Conservation (phyloP, 2,113 vertebrate genomes). For the Ranitomeya imitator region DNA sequence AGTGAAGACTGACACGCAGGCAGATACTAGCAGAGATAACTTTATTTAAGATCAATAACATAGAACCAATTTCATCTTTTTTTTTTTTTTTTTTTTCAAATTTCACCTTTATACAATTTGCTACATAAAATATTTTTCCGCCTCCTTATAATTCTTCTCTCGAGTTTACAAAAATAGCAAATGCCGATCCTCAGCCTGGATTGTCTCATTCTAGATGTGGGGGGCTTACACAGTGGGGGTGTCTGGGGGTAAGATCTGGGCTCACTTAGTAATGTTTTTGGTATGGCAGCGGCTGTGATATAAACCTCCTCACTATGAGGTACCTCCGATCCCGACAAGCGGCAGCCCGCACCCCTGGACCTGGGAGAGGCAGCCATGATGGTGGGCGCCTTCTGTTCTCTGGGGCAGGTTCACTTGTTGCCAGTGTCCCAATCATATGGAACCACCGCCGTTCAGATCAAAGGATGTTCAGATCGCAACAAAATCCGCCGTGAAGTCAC, state of each 20-base stretch:
- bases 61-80: constrained; percentile 35
- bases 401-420: no score
- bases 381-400: background rate
- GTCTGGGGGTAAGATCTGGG: background rate
- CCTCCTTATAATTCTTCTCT: constrained; percentile 53
- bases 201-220: constrained; percentile 36
- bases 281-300: background rate
- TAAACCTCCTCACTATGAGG: constrained; percentile 23
- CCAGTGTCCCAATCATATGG: no score
- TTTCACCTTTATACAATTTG: constrained; percentile 54
- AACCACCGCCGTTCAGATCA: no score
- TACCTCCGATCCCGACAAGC: background rate
- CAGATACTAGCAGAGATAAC: constrained; percentile 50
- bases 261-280: constrained; percentile 3
- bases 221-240: constrained; percentile 11
- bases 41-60: constrained; percentile 57
- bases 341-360: background rate
- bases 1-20: background rate
- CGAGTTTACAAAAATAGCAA: constrained; percentile 56
- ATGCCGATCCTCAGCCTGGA: constrained; percentile 27
- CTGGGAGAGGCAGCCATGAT: no score
- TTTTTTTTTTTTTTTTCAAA: constrained; percentile 35
- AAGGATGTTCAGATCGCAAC: no score
- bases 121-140: constrained; percentile 54
- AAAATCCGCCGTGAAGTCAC: no score